phyloP scores from a whole-genome alignment of 2,888 invertebrate genomes.

The Disparrhopalites patrizii region DNA sequence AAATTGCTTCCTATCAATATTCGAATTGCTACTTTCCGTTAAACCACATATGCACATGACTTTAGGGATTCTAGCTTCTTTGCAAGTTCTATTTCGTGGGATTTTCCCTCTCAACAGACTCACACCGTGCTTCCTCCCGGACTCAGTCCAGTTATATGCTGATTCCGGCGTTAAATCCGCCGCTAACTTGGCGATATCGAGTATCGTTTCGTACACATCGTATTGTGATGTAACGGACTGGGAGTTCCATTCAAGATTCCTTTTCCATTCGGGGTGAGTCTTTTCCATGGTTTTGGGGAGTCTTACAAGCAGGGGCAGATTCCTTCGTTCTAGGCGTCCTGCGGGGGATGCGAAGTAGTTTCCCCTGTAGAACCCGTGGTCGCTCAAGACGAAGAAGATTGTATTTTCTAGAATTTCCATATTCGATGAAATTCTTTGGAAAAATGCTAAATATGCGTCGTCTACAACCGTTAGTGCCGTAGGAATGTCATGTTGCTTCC shows the following conservation, averaged over 20 bases:
- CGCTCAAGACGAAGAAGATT: constrained; percentile 31
- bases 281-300: constrained; percentile 24
- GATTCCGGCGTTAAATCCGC: neutral
- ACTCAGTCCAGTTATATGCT: neutral
- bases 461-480: constrained; percentile 27
- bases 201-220: constrained; percentile 34
- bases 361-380: constrained; percentile 28
- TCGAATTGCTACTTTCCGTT: no score
- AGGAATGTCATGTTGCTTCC: constrained; percentile 32
- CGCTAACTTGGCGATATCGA: constrained; percentile 15
- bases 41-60: neutral
- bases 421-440: constrained; percentile 21
- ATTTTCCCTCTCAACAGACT: constrained; percentile 26
- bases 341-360: constrained; percentile 30
- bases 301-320: constrained; percentile 30
- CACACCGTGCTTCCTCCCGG: neutral
- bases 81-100: constrained; percentile 21
- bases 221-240: constrained; percentile 29
- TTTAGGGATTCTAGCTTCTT: constrained; percentile 22
- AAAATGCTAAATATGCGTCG: constrained; percentile 24
- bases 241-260: constrained; percentile 29
- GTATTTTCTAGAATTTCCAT: constrained; percentile 31
- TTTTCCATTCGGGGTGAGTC: constrained; percentile 17
- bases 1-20: no score
- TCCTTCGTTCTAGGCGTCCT: constrained; percentile 31